Evolutionary conservation across 2,888 invertebrate genomes (phyloP).

Genomic region (Tridacna gigas): DNA sequence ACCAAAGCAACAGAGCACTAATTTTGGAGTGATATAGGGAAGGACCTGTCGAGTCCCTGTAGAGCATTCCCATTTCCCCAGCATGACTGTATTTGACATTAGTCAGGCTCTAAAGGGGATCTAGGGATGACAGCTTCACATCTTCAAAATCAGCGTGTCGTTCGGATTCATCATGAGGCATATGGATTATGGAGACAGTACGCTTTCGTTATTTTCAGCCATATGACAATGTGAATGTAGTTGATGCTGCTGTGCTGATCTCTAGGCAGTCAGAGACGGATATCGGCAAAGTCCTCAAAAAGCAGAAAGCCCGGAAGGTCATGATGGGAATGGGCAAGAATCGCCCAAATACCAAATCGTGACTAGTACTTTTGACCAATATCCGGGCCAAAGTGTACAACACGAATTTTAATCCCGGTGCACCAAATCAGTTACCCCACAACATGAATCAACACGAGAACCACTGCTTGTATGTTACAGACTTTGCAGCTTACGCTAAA

Average conservation of each 20-base stretch:
- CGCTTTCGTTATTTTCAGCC: slow-evolving; percentile 32
- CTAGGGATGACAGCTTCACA: slow-evolving; percentile 21
- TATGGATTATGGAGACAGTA: slow-evolving; percentile 29
- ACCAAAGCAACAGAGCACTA: slow-evolving; percentile 29
- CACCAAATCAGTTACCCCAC: not conserved
- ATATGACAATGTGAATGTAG: slow-evolving; percentile 32
- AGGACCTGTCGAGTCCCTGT: slow-evolving; percentile 39
- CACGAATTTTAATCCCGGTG: slow-evolving; percentile 22
- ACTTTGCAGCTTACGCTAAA: slow-evolving; percentile 40
- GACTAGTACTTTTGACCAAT: slow-evolving; percentile 34
- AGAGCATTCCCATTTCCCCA: slow-evolving; percentile 34
- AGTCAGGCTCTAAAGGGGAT: slow-evolving; percentile 34
- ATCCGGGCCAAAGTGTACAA: slow-evolving; percentile 22
- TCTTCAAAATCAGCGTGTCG: slow-evolving; percentile 33
- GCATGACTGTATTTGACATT: slow-evolving; percentile 35
- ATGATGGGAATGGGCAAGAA: slow-evolving; percentile 11
- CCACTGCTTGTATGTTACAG: slow-evolving; percentile 37
- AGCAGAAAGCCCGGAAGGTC: slow-evolving; percentile 10
- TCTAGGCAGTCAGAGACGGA: slow-evolving; percentile 14
- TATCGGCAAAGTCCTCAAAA: slow-evolving; percentile 14
- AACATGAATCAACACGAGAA: slow-evolving; percentile 45
- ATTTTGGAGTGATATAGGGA: slow-evolving; percentile 32
- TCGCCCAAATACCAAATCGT: slow-evolving; percentile 43
- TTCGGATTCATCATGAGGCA: slow-evolving; percentile 40
- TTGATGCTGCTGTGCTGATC: slow-evolving; percentile 27